phyloP scores from a whole-genome alignment of 2,797 vertebrate species.

The Fistularia commersonii region DNA sequence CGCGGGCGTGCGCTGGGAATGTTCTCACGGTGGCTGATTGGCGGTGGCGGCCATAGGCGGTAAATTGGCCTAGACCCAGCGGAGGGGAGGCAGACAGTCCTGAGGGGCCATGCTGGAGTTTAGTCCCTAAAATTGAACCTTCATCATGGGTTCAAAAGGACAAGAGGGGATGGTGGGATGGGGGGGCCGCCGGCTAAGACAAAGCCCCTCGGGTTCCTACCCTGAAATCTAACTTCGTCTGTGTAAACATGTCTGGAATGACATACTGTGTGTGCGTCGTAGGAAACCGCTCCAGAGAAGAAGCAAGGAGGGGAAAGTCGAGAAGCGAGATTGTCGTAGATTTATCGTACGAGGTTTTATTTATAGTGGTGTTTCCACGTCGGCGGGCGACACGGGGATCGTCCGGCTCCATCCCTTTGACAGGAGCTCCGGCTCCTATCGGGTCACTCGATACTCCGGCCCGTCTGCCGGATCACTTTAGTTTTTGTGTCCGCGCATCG shows the following conservation, averaged over 20 bases:
- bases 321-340: no score
- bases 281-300: no score
- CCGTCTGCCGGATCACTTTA: no score
- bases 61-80: slow-evolving; percentile 53
- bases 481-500: no score
- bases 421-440: no score
- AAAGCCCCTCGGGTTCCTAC: slow-evolving; percentile 45
- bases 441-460: no score
- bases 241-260: slow-evolving; percentile 65
- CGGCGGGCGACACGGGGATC: no score
- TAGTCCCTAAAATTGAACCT: slow-evolving; percentile 51
- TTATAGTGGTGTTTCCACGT: no score
- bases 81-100: slow-evolving; percentile 43
- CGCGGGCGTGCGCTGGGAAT: slow-evolving; percentile 45
- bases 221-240: slow-evolving; percentile 54
- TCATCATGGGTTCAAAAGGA: slow-evolving; percentile 42
- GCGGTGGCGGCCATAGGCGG: slow-evolving; percentile 43
- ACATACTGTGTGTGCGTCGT: slow-evolving; percentile 14
- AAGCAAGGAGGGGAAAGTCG: no score
- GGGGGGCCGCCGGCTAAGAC: slow-evolving; percentile 19
- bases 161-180: slow-evolving; percentile 17
- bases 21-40: slow-evolving; percentile 35
- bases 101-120: slow-evolving; percentile 46
- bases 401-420: no score
- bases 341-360: no score